phyloP scores from a whole-genome alignment of 2,797 vertebrate genomes.

The Helicolenus hilgendorfi region DNA sequence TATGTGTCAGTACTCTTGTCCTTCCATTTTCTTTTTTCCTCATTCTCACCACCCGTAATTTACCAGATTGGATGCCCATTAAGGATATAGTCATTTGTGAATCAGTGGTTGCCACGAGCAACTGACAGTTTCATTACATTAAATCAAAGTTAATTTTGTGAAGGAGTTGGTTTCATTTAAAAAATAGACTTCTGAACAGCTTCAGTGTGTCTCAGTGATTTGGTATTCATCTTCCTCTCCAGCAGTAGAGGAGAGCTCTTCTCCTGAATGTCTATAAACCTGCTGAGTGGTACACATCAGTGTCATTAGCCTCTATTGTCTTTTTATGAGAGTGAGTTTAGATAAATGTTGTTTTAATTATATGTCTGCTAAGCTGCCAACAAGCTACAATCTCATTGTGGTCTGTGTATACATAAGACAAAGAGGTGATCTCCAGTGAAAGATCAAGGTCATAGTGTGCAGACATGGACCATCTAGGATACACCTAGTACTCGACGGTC shows the following conservation, averaged over 20 bases:
- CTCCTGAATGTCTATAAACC: conserved; percentile 14
- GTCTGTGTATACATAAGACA: background rate
- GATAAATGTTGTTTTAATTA: background rate
- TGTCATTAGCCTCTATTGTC: background rate
- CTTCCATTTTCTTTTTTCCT: conserved; percentile 11
- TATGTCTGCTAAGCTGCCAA: background rate
- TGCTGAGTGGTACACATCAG: conserved; percentile 10
- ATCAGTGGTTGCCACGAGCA: conserved; percentile 60
- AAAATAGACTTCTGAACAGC: conserved; percentile 42
- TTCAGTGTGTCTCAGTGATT: conserved; percentile 26
- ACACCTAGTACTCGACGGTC: too few relatives aligned
- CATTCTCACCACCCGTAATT: conserved; percentile 31
- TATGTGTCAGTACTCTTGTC: conserved; percentile 17
- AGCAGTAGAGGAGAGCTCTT: background rate
- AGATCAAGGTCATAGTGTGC: background rate
- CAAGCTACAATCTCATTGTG: background rate
- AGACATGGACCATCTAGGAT: background rate
- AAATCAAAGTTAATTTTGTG: conserved; percentile 67
- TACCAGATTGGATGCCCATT: conserved; percentile 49
- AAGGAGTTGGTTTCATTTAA: conserved; percentile 60
- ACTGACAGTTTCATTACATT: conserved; percentile 56
- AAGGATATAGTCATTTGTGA: conserved; percentile 60
- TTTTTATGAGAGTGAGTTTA: conserved; percentile 3
- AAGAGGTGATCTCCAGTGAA: background rate
- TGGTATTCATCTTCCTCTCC: conserved; percentile 30